Base-by-base conservation (phyloP, 2,113 vertebrate species). In the Brienomyrus brachyistius region DNA sequence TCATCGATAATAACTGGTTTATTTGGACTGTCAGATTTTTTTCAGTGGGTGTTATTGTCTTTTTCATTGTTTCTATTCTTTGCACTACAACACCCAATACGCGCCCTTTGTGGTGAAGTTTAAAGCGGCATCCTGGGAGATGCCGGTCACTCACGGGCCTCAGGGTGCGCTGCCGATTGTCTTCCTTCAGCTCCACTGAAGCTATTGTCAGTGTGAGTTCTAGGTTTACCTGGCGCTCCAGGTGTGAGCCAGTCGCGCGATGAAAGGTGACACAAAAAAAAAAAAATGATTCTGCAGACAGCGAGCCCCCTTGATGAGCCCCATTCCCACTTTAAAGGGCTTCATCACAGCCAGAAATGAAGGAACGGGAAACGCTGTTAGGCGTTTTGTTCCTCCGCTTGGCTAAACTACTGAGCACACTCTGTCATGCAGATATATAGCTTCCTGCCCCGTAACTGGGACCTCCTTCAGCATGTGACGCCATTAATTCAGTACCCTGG, bases 371-470 rank as follows among this genome's bases (percentile, higher is more conserved):
- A 19, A 80, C 35, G 17, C 35, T 35, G 31, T 31, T 80, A 43
- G 74, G 11, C 11, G 47, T 74, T 88, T 88, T 88, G 70, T 40
- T 88, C 15, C 47, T 50, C 9, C 19, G 31, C 31, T 15, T 40
- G 70, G 45, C n/a, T 77, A 50, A 89, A 56, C 31, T 89, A 47
- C 35, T 47, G 51, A 31, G 27, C 88, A 80, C 47, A 15, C 88
- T 50, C 40, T 89, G 48, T 89, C 27, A 74, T 2, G 50, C 74
- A 89, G 56, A 88, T 52, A 54, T 82, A 89, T 89, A 51, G 50
- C 45, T 83, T 89, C 48, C 88, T 54, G 47, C 31, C 19, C 48
- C 9, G 6, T 89, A 43, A 40, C 74, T 70, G 51, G 74, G 31
- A 77, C 45, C 48, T 43, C 88, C 35, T 52, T 51, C 74, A 59